These are phyloP conservation scores for Pelochelys cantorii DNA, from an alignment of 2,797 vertebrate species.

Conservation along the genomic window DNA sequence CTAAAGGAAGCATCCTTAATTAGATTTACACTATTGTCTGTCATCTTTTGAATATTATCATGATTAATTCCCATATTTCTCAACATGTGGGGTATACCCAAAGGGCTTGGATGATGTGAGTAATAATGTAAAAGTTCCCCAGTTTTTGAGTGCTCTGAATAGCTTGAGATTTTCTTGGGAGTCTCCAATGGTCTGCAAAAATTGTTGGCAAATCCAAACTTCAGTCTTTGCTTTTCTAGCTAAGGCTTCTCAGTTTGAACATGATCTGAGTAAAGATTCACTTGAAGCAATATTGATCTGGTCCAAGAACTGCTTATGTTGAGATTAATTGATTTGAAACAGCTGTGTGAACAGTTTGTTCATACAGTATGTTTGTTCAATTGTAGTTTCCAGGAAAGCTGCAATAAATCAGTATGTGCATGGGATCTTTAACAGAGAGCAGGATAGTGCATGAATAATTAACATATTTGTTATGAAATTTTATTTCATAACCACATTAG, in stretches of 20 bases:
- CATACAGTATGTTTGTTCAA: background rate
- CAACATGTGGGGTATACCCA: background rate
- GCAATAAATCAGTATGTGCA: background rate
- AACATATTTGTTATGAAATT: background rate
- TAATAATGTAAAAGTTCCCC: background rate
- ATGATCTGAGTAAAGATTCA: background rate
- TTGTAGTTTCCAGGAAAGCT: background rate
- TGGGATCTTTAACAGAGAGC: background rate
- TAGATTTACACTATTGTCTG: too few relatives aligned
- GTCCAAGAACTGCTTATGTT: background rate
- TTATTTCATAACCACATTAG: background rate
- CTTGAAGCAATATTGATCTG: background rate
- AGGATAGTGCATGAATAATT: background rate
- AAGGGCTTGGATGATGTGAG: background rate
- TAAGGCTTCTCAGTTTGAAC: background rate
- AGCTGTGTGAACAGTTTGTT: background rate
- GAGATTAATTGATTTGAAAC: background rate
- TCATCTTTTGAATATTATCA: background rate
- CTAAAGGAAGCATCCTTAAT: background rate
- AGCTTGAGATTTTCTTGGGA: too few relatives aligned
- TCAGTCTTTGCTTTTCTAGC: background rate
- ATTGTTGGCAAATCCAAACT: background rate
- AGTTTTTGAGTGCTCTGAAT: background rate
- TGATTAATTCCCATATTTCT: background rate
- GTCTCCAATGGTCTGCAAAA: too few relatives aligned